A percentile compares a stretch with the other conserved stretches of the same genome.
Conservation (phyloP, 2,797 vertebrate genomes). For the Siniperca undulata region DNA sequence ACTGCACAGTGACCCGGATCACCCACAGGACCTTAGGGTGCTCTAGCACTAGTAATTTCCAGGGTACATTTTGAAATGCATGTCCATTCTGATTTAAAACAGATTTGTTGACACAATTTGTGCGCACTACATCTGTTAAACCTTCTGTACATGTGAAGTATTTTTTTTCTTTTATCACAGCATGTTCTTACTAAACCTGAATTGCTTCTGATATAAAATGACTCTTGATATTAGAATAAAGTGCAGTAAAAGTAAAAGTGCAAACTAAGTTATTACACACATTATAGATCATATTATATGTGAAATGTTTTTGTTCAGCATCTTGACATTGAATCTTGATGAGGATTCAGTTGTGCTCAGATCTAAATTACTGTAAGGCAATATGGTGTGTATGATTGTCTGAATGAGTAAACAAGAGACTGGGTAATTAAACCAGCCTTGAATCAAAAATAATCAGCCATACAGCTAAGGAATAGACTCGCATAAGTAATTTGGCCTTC, state of each 20-base stretch:
- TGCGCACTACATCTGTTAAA: neutral
- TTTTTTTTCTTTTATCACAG: too few species aligned
- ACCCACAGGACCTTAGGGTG: neutral
- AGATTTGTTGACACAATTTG: neutral
- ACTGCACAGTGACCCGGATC: constrained; percentile 12
- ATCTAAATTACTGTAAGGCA: constrained; percentile 21
- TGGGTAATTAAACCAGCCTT: constrained; percentile 34
- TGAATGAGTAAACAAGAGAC: constrained; percentile 44
- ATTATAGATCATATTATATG: neutral
- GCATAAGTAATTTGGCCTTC: constrained; percentile 4
- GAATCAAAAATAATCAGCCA: constrained; percentile 31
- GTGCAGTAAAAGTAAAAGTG: neutral
- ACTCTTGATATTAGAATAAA: neutral
- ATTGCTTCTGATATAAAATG: neutral
- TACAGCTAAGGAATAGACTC: constrained; percentile 3
- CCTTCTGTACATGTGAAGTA: neutral
- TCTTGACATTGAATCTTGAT: neutral
- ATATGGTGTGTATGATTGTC: constrained; percentile 9
- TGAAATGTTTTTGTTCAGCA: neutral
- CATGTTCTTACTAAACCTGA: neutral
- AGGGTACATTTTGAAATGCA: neutral
- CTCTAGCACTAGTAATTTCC: neutral
- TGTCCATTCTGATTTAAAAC: constrained; percentile 2
- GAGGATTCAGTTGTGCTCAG: constrained; percentile 3
- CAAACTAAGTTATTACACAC: neutral